Base-by-base conservation (phyloP, 2,113 vertebrate species). In the Nyctibius bracteatus region DNA sequence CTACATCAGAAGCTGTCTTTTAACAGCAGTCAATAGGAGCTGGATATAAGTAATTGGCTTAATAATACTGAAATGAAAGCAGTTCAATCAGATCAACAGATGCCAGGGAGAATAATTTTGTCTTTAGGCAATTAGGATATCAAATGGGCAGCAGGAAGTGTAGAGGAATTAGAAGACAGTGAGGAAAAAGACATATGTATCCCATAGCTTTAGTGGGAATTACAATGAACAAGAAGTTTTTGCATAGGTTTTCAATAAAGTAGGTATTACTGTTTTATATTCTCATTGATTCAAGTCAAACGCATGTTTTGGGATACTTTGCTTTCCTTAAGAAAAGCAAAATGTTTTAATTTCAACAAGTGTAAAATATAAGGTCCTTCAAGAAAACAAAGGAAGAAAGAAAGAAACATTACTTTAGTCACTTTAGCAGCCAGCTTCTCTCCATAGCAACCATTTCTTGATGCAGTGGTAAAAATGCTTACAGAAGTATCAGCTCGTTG, bases 401-500 rank as follows among this genome's bases (percentile, higher is more conserved):
- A 49, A 72, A 73, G 24, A 66, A 87, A 58, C 9, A 12, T 15
- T 37, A 30, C 33, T 57, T 81, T 68, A 62, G 35, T 66, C 54
- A 73, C 46, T 78, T 85, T 51, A 96, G 67, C 65, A 86, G 41
- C 14, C 54, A 83, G 54, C 41, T 84, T 91, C 4, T 5, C 39
- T 84, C 81, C 81, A 91, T 82, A 93, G 88, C 75, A 97, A 92
- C 61, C 19, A 27, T 66, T 79, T 84, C 43, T 57, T 70, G 44
- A 67, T 57, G 47, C 19, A 58, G 22, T 5, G 6, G 20, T 67
- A 71, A 71, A 94, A 94, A 73, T 21, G 8, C 13, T 81, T 66
- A 25, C 28, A 73, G 58, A 80, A 75, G 23, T 44, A 20, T n/a
- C 67, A 90, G 52, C 13, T 88, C 77, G 51, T 68, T 92, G 55